A percentile compares a stretch with the other conserved stretches of the same genome.
phyloP scores from a whole-genome alignment of 1,140 invertebrate genomes.

The Philopotamus ludificatus region DNA sequence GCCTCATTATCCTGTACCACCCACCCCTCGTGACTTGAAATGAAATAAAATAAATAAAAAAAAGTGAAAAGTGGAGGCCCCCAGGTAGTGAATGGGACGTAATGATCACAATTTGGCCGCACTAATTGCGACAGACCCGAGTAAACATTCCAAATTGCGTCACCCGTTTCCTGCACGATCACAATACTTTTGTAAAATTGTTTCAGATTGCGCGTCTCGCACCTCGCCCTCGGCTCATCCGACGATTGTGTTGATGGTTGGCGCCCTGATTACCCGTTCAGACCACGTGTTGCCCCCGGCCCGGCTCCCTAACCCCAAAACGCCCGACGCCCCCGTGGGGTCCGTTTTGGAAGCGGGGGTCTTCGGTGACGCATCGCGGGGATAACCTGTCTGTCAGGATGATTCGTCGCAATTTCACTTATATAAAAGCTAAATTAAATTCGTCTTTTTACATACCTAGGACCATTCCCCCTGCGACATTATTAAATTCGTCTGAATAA shows the following conservation, averaged over 20 bases:
- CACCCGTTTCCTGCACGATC: too few relatives aligned
- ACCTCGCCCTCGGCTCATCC: too few relatives aligned
- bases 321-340: neutral
- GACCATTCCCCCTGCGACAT: too few relatives aligned
- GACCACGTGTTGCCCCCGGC: constrained; percentile 27
- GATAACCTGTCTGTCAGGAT: constrained; percentile 11
- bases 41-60: too few relatives aligned
- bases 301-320: neutral
- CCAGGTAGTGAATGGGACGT: constrained; percentile 1
- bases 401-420: constrained; percentile 13
- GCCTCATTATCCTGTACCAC: constrained; percentile 7
- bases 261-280: constrained; percentile 34
- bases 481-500: too few relatives aligned
- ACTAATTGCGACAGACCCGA: neutral
- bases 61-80: too few relatives aligned
- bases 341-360: neutral
- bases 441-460: neutral
- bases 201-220: too few relatives aligned
- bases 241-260: constrained; percentile 30
- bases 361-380: neutral
- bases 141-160: too few relatives aligned
- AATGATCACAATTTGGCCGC: neutral
- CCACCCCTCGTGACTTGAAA: neutral
- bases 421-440: constrained; percentile 1
- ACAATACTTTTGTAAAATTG: too few relatives aligned